These are phyloP conservation scores for Anthophora plumipes DNA, from an alignment of 2,888 invertebrate genomes.

Conservation along the genomic window DNA sequence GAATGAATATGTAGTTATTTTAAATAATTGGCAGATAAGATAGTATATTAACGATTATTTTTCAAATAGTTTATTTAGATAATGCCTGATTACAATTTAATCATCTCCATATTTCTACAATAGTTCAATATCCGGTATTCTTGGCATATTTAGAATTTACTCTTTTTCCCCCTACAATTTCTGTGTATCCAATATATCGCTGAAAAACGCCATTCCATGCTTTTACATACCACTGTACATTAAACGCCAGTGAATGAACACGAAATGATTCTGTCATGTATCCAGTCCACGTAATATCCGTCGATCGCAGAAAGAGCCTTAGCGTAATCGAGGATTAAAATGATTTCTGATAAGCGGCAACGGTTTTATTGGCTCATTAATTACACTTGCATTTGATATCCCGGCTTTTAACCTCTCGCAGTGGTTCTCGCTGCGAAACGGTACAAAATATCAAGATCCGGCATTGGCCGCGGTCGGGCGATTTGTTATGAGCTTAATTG, in stretches of 20 bases:
- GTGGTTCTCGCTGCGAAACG: slow-evolving; percentile 57
- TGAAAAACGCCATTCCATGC: too few species aligned
- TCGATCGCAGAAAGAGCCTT: slow-evolving; percentile 20
- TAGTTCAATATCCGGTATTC: too few species aligned
- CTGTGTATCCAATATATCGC: too few species aligned
- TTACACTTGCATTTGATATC: slow-evolving; percentile 58
- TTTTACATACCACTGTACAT: too few species aligned
- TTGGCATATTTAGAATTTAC: too few species aligned
- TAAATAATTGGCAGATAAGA: too few species aligned
- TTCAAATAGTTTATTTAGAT: too few species aligned
- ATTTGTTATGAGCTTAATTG: slow-evolving; percentile 69
- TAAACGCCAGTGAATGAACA: neutral
- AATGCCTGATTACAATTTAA: too few species aligned
- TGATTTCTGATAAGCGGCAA: slow-evolving; percentile 57
- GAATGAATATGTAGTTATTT: too few species aligned
- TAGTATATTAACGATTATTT: too few species aligned
- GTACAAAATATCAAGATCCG: slow-evolving; percentile 58
- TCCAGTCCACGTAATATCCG: neutral
- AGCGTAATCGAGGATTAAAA: slow-evolving; percentile 59
- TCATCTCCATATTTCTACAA: too few species aligned
- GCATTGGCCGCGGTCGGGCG: slow-evolving; percentile 32
- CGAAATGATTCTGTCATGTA: slow-evolving; percentile 15
- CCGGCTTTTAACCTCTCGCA: slow-evolving; percentile 38
- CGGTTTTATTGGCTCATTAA: slow-evolving; percentile 61
- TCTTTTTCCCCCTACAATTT: too few species aligned